These are phyloP conservation scores for Dysmachus trigonus DNA, from an alignment of 2,888 invertebrate species.

Conservation along the genomic window DNA sequence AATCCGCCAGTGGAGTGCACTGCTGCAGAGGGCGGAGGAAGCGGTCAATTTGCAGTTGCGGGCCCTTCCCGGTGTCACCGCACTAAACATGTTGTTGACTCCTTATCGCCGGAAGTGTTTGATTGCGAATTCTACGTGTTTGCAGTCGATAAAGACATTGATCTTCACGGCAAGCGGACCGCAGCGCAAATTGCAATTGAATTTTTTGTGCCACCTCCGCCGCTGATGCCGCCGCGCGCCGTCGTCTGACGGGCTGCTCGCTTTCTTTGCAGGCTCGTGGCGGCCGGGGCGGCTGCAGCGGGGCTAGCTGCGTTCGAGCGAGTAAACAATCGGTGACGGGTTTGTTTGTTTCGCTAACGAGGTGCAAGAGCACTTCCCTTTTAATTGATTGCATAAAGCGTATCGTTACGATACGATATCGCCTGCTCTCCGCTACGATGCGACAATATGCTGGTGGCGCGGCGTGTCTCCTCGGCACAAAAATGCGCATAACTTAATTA, in stretches of 20 bases:
- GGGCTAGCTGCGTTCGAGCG: neutral
- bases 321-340: neutral
- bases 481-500: neutral
- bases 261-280: neutral
- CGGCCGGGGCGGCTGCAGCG: neutral
- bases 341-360: conserved; percentile 15
- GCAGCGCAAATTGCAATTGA: neutral
- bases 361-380: conserved; percentile 11
- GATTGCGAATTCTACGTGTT: conserved; percentile 2
- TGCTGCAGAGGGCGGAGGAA: neutral
- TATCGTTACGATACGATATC: neutral
- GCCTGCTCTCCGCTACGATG: neutral
- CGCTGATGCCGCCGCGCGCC: neutral
- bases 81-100: conserved; percentile 1
- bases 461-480: neutral
- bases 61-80: neutral
- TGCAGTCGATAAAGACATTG: conserved; percentile 9
- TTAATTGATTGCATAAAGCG: conserved; percentile 16
- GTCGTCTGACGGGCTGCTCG: neutral
- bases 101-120: conserved; percentile 33
- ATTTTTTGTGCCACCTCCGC: neutral
- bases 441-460: neutral
- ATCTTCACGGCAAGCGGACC: neutral
- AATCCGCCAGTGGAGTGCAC: neutral
- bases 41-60: neutral